A percentile compares a stretch with the other conserved stretches of the same genome.
These are phyloP conservation scores for Parus major DNA, from an alignment of 2,113 vertebrate species.

Conservation along the genomic window DNA sequence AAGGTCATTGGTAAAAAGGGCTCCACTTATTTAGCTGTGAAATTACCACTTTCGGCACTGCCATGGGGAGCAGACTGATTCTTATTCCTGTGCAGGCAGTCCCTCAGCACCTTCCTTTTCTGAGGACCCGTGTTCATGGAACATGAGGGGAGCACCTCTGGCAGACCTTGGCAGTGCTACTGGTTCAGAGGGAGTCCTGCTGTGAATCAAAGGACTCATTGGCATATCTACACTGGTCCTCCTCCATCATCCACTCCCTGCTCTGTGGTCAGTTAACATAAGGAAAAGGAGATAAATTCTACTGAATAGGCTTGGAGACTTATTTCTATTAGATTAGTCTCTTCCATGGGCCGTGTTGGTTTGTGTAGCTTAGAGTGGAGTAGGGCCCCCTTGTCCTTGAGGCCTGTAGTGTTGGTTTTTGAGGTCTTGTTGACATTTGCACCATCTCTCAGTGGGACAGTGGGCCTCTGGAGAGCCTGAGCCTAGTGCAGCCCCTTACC, in stretches of 20 bases:
- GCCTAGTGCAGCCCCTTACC: neutral
- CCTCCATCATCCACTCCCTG: neutral
- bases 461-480: neutral
- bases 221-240: neutral
- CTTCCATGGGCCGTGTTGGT: neutral
- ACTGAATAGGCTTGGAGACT: neutral
- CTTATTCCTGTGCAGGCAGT: neutral
- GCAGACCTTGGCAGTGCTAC: neutral
- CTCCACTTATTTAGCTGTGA: neutral
- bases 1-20: neutral
- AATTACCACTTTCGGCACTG: neutral
- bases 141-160: neutral
- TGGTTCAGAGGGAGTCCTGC: neutral
- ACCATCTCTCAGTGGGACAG: neutral
- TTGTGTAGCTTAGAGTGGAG: neutral
- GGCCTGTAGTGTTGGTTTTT: neutral
- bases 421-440: neutral
- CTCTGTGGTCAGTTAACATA: neutral
- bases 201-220: neutral
- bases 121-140: neutral
- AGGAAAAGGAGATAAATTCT: neutral
- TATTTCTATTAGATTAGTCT: neutral
- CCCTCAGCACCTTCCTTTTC: neutral
- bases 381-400: neutral
- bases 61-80: neutral